A percentile compares a stretch with the other conserved stretches of the same genome.
Evolutionary conservation across 2,113 vertebrate genomes (phyloP).

Genomic region (Menidia beryllina): DNA sequence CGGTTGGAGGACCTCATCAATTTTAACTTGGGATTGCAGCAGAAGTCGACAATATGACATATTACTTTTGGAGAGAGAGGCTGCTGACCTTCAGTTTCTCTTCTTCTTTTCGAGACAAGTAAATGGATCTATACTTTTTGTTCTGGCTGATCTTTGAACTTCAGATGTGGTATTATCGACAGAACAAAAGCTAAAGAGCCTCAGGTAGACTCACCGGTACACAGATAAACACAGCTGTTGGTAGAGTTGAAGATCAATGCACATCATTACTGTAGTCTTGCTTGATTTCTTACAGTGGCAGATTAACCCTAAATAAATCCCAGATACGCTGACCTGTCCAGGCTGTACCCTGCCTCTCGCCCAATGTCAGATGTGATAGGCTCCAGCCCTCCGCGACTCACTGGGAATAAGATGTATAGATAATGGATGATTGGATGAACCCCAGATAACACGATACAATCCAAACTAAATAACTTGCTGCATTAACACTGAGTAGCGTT

Average conservation of each 20-base stretch:
- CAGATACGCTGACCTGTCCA: too few relatives aligned
- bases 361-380: too few relatives aligned
- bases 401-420: too few relatives aligned
- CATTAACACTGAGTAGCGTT: too few relatives aligned
- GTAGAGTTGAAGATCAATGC: not conserved
- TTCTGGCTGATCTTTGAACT: not conserved
- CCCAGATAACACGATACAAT: too few relatives aligned
- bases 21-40: conserved; percentile 25
- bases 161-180: not conserved
- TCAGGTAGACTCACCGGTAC: not conserved
- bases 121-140: conserved; percentile 28
- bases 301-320: not conserved
- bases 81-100: conserved; percentile 31
- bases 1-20: conserved; percentile 16
- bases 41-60: conserved; percentile 19
- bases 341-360: too few relatives aligned
- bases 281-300: not conserved
- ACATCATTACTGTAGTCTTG: not conserved
- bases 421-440: too few relatives aligned
- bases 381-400: too few relatives aligned
- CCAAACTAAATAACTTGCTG: too few relatives aligned
- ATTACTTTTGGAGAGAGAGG: conserved; percentile 20
- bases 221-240: not conserved
- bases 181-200: not conserved
- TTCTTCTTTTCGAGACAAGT: conserved; percentile 12